Base-by-base conservation (phyloP, 23 tunicate species). In the Diplosoma virens region DNA sequence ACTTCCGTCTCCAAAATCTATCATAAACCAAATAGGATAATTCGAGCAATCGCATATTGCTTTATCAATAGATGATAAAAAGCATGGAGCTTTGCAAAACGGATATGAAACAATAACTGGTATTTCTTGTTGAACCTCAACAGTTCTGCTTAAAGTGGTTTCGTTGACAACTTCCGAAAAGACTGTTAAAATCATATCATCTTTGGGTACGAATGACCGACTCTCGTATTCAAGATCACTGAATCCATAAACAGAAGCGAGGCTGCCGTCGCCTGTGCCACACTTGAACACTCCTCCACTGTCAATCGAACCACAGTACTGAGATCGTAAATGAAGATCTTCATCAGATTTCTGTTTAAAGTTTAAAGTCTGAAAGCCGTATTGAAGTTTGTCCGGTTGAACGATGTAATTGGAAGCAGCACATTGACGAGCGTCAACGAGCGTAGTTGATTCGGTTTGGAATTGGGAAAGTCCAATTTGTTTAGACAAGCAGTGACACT, bases 251-350 rank as follows among this genome's bases (percentile, higher is more conserved):
- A 29, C 35, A 2, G 35, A 9, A 7, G 50, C 50, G 11, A 14
- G 9, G 9, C 11, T 41, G 14, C 14, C 50, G 61, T 55, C 23
- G 17, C 54, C 58, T 52, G 45, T 24, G 3, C 84, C 84, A 32
- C 84, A 80, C 54, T 52, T 80, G 77, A 37, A 80, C 1, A 67
- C 41, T 30, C 84, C 84, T 1, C 77, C 77, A 25, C 34, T 30
- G 7, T 67, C 67, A 34, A 31, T 25, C 0, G 67, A 27, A 3
- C 77, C 84, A 55, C 84, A 80, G 33, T 66, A 53, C 33, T 56
- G 23, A 0, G 37, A 41, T 26, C 27, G 53, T 2, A 68, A 14
- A 3, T 52, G 54, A 68, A 68, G 54, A 35, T 68, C 53, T n/a
- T 68, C 53, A 16, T 20, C 75, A 21, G 5, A 35, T 9, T 36